A percentile compares a stretch with the other conserved stretches of the same genome.
phyloP scores from a whole-genome alignment of 2,113 vertebrate species.

The Phyllopteryx taeniolatus region DNA sequence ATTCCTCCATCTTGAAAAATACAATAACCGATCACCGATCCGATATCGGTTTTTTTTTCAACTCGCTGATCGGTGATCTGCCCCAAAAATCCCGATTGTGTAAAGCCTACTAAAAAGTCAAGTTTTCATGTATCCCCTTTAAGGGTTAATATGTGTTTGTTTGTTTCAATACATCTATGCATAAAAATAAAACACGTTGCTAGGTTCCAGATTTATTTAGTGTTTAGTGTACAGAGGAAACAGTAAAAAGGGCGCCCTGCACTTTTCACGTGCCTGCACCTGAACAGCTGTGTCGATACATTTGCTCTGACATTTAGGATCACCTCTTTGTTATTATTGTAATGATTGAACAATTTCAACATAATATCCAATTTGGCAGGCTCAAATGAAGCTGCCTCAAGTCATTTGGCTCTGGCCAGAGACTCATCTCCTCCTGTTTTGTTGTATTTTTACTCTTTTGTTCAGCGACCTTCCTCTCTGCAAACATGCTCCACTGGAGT shows the following conservation, averaged over 20 bases:
- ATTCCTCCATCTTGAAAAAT: too few species aligned
- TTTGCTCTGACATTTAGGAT: conserved; percentile 52
- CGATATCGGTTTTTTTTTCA: too few species aligned
- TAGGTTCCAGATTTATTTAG: conserved; percentile 21
- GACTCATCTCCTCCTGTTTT: conserved; percentile 61
- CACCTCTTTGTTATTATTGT: conserved; percentile 49
- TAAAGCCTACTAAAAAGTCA: too few species aligned
- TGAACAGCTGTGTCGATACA: conserved; percentile 54
- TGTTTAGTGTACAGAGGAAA: conserved; percentile 4
- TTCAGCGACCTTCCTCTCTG: conserved; percentile 40
- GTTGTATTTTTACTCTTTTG: conserved; percentile 50
- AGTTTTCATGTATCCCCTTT: too few species aligned
- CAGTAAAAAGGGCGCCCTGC: conserved; percentile 1
- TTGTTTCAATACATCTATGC: not conserved
- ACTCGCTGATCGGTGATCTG: too few species aligned
- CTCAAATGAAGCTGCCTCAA: conserved; percentile 60
- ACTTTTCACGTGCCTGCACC: conserved; percentile 33
- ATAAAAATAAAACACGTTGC: conserved; percentile 19
- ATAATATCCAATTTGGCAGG: conserved; percentile 62
- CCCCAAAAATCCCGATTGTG: too few species aligned
- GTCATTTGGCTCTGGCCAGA: conserved; percentile 53
- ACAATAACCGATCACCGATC: too few species aligned
- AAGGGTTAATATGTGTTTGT: too few species aligned
- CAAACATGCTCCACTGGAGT: conserved; percentile 30
- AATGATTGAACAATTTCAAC: conserved; percentile 67